phyloP scores from a whole-genome alignment of 2,113 vertebrate species.

The Dipodomys spectabilis region DNA sequence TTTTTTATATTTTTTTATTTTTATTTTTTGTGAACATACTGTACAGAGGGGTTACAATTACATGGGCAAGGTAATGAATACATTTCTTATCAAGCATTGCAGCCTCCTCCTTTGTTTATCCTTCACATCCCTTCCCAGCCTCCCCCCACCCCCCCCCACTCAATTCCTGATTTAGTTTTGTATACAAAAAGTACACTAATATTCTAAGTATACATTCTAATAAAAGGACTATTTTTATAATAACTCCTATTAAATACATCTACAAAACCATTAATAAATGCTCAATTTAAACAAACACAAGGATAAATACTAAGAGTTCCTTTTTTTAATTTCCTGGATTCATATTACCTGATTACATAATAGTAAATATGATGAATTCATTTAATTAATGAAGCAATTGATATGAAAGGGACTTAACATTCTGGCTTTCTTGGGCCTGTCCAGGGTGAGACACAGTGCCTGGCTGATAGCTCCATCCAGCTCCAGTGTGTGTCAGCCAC shows the following conservation, averaged over 20 bases:
- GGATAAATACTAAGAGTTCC: not conserved
- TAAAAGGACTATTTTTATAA: not conserved
- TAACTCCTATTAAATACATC: not conserved
- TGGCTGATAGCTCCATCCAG: no score
- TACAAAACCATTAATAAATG: not conserved
- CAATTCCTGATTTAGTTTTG: not conserved
- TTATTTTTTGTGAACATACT: no score
- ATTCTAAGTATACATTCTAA: not conserved
- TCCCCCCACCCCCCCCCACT: no score
- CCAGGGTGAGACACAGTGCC: no score
- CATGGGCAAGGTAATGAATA: no score
- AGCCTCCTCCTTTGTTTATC: no score
- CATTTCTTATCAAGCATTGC: no score
- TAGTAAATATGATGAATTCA: conserved; percentile 23
- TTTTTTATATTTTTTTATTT: not conserved
- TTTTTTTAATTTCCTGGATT: not conserved
- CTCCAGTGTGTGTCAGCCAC: not conserved
- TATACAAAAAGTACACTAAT: not conserved
- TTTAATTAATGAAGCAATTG: not conserved
- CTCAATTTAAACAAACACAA: not conserved
- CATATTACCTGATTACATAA: not conserved
- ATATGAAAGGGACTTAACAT: no score
- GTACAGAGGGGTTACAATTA: no score
- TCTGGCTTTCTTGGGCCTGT: no score
- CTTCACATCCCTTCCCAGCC: no score